These are phyloP conservation scores for Cetonia aurata DNA, from an alignment of 2,888 invertebrate species.

Conservation along the genomic window DNA sequence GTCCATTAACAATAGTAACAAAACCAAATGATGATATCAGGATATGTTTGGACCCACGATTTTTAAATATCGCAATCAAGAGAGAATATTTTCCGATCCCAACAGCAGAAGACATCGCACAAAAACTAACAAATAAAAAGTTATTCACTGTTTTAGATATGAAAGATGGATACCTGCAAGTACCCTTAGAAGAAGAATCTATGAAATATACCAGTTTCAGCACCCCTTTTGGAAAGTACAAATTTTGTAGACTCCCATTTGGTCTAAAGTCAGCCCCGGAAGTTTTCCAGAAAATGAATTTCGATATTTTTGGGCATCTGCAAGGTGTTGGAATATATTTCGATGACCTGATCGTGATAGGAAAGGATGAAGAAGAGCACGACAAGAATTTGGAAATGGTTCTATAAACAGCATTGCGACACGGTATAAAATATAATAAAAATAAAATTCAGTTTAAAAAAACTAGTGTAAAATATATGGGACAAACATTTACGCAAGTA, in stretches of 20 bases:
- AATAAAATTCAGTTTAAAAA: constrained; percentile 54
- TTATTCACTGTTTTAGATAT: constrained; percentile 54
- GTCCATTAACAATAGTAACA: constrained; percentile 24
- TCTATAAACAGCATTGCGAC: constrained; percentile 50
- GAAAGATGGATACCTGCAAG: constrained; percentile 58
- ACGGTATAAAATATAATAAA: constrained; percentile 56
- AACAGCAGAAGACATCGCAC: constrained; percentile 51
- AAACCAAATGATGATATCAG: constrained; percentile 28
- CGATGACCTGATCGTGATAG: constrained; percentile 55
- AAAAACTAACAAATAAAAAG: constrained; percentile 48
- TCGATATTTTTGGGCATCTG: constrained; percentile 57
- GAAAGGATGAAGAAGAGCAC: constrained; percentile 50
- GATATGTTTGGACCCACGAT: constrained; percentile 30
- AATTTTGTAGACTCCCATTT: constrained; percentile 49
- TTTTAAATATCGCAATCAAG: constrained; percentile 31
- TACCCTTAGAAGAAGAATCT: constrained; percentile 53
- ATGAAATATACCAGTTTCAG: constrained; percentile 54
- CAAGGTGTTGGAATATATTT: constrained; percentile 57
- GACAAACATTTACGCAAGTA: constrained; percentile 47
- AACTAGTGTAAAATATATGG: constrained; percentile 55
- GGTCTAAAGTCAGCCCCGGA: constrained; percentile 52
- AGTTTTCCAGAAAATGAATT: constrained; percentile 57
- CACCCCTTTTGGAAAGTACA: constrained; percentile 56
- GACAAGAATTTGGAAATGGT: constrained; percentile 52
- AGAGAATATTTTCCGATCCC: constrained; percentile 51